These are phyloP conservation scores for Plotosus lineatus DNA, from an alignment of 2,113 vertebrate genomes.

Conservation along the genomic window DNA sequence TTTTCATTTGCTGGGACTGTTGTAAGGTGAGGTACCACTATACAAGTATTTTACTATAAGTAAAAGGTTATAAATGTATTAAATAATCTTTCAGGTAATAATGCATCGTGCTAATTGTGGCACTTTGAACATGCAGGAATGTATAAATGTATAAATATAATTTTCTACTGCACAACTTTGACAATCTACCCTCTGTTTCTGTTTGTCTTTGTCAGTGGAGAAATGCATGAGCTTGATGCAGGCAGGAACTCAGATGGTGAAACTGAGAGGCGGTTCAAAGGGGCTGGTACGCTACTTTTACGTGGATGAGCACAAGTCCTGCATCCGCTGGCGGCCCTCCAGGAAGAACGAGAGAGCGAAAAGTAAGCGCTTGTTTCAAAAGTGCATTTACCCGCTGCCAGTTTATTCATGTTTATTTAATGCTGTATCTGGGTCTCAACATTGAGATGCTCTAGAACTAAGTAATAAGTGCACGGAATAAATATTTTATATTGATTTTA, in stretches of 20 bases:
- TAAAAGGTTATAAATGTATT: neutral
- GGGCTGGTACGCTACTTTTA: slow-evolving; percentile 91
- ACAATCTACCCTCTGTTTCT: neutral
- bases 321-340: slow-evolving; percentile 94
- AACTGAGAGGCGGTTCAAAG: slow-evolving; percentile 90
- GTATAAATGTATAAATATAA: neutral
- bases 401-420: neutral
- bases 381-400: neutral
- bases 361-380: slow-evolving; percentile 79
- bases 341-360: slow-evolving; percentile 97
- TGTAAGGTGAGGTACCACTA: too few relatives aligned
- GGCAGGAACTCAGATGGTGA: slow-evolving; percentile 93
- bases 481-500: neutral
- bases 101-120: neutral
- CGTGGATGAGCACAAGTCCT: slow-evolving; percentile 93
- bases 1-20: too few relatives aligned
- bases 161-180: neutral
- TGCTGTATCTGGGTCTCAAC: neutral
- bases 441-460: neutral
- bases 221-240: slow-evolving; percentile 97
- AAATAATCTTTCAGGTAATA: neutral
- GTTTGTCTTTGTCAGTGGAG: slow-evolving; percentile 80
- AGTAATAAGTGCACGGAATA: neutral
- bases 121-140: neutral
- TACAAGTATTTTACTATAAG: too few relatives aligned